Evolutionary conservation across 1,140 invertebrate species (phyloP).

Genomic region (Magallana ariakensis): DNA sequence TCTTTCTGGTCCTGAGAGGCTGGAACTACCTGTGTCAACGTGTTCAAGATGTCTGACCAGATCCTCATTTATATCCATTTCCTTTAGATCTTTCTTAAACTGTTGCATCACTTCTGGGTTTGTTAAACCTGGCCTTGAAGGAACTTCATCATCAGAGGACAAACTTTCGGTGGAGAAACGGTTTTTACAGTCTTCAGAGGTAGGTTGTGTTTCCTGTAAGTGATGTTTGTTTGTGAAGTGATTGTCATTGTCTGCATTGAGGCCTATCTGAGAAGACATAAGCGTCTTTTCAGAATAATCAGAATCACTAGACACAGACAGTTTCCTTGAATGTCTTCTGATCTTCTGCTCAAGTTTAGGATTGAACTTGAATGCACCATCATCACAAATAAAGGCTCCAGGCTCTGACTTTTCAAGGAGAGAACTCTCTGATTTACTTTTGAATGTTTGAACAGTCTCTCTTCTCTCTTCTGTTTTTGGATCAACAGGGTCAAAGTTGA

Average conservation of each 20-base stretch:
- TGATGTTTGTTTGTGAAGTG: not conserved
- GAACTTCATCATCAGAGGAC: not conserved
- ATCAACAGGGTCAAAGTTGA: not conserved
- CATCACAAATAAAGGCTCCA: not conserved
- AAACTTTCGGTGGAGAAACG: not conserved
- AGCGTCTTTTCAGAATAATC: conserved; percentile 38
- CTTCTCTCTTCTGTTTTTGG: not conserved
- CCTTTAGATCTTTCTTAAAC: conserved; percentile 11
- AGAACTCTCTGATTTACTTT: conserved; percentile 15
- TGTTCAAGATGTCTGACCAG: not conserved
- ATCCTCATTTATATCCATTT: not conserved
- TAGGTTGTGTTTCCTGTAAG: not conserved
- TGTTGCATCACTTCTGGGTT: not conserved
- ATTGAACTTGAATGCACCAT: not conserved
- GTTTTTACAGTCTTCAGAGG: not conserved
- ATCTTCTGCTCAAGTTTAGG: conserved; percentile 15
- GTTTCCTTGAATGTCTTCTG: not conserved
- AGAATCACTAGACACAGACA: conserved; percentile 42
- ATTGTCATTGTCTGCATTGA: conserved; percentile 21
- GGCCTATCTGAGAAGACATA: conserved; percentile 36
- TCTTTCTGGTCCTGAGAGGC: conserved; percentile 19
- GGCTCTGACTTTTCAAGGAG: not conserved
- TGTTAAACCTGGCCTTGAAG: not conserved
- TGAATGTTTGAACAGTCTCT: not conserved
- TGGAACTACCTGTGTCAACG: not conserved